Base-by-base conservation (phyloP, 2,797 vertebrate genomes). In the Allobates femoralis region DNA sequence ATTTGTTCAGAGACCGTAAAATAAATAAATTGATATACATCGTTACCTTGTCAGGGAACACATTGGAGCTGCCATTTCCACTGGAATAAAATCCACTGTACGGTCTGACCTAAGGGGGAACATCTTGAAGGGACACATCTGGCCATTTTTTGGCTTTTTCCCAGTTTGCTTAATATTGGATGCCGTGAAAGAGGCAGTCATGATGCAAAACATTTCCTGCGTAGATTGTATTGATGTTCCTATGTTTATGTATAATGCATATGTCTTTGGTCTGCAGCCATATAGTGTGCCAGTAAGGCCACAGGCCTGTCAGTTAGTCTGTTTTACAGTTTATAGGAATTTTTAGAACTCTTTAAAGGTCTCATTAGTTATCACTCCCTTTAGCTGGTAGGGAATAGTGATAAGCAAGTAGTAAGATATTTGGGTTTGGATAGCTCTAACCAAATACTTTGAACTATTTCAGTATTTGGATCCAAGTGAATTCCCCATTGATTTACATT, bases 21-120 rank as follows among this genome's bases (percentile, higher is more conserved):
- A 74, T 58, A 64, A 79, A 80, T 62, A 86, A 85, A 79, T 71
- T 83, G 81, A 73, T 66, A 79, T 53, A 74, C 51, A 87, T 87
- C 32, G 19, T 73, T 60, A 82, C 50, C 55, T 46, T 79, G 80
- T 71, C 64, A 79, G 53, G 19, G 55, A 78, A 46, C 81, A 87
- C 50, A 30, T 83, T 79, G 64, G 19, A 71, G 26, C 55, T 66
- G 83, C 73, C 41, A 46, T 37, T 73, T 15, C 23, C 18, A 79
- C 69, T 50, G 60, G 77, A 60, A 41, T 23, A 87, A 37, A 69
- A 16, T 58, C 71, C 77, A 16, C 18, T n/a, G 55, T 23, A 62
- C 16, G 66, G 6, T n/a, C 32, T 55, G 41, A 53, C 76, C 46
- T 80, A 50, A 37, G 66, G 50, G 8, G 34, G 5, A 79, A 79